Evolutionary conservation across 1,140 invertebrate species (phyloP), one percentile per base, ranked within the genome.

Genomic region (Lineus longissimus): DNA sequence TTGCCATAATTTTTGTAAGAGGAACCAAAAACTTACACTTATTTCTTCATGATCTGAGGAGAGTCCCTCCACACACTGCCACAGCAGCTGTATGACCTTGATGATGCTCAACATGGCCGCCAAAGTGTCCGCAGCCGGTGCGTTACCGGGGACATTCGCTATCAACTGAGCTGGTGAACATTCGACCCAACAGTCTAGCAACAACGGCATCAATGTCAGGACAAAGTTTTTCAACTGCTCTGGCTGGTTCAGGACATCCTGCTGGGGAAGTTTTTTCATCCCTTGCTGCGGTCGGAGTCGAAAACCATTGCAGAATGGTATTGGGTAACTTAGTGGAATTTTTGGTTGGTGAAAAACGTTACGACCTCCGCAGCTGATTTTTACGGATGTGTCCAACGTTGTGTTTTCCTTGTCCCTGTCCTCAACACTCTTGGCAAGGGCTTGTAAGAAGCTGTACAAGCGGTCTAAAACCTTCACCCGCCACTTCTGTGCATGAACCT

Each of bases 121-220:
- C 25, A 67, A 29, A 25, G 66, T 58, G 2, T 70, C 68, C 13
- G 40, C 56, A 15, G 63, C 51, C 29, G 70, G 33, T 9, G 66
- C 17, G 22, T 62, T 65, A 31, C 66, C 72, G 66, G 47, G 51
- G 15, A 27, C 29, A 15, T 27, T 33, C 27, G 36, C 29, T 27
- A 58, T 45, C n/a, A 63, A 22, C 31, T 64, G 47, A 40, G 55
- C 59, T 25, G 71, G 65, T 36, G 59, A 54, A 19, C 69, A 68
- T 47, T 79, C 77, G 23, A 76, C 67, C 77, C 77, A 79, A 41
- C 75, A 76, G 47, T 79, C 71, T 23, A 79, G 55, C 57, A 79
- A 51, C 1, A 79, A 62, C 30, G 77, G 75, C 0, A 76, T 54
- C 19, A 76, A 62, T 15, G 68, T 68, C 45, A 68, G 51, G 11